Evolutionary conservation across 2,888 invertebrate species (phyloP).

Genomic region (Trimorus sp.): DNA sequence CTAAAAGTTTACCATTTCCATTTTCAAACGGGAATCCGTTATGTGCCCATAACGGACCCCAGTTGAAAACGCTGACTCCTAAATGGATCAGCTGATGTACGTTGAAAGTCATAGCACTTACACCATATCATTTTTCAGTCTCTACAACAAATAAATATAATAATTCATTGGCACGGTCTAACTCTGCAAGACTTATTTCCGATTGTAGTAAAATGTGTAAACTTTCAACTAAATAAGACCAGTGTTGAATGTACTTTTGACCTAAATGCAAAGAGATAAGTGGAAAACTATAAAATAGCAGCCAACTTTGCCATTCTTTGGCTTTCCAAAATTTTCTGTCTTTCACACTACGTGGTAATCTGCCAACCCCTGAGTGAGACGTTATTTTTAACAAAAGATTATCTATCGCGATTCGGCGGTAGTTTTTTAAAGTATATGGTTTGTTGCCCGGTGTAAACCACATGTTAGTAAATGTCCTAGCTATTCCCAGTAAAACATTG

Average conservation of each 20-base stretch:
- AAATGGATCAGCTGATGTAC: constrained; percentile 11
- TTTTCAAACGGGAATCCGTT: constrained; percentile 32
- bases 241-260: neutral
- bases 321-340: constrained; percentile 15
- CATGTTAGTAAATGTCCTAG: neutral
- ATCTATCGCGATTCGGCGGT: neutral
- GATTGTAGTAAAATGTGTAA: neutral
- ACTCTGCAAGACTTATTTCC: neutral
- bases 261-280: neutral
- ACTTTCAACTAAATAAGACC: constrained; percentile 10
- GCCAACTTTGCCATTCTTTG: constrained; percentile 15
- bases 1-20: neutral
- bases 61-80: constrained; percentile 13
- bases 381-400: neutral
- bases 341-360: neutral
- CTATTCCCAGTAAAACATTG: constrained; percentile 4
- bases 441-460: constrained; percentile 4
- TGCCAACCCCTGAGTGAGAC: constrained; percentile 4
- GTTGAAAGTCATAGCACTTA: constrained; percentile 11
- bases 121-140: neutral
- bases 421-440: neutral
- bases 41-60: constrained; percentile 13
- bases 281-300: constrained; percentile 15
- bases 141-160: neutral
- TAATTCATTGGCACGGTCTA: neutral